Base-by-base conservation (phyloP, 1,140 invertebrate species). In the Rhizoglyphus robini region DNA sequence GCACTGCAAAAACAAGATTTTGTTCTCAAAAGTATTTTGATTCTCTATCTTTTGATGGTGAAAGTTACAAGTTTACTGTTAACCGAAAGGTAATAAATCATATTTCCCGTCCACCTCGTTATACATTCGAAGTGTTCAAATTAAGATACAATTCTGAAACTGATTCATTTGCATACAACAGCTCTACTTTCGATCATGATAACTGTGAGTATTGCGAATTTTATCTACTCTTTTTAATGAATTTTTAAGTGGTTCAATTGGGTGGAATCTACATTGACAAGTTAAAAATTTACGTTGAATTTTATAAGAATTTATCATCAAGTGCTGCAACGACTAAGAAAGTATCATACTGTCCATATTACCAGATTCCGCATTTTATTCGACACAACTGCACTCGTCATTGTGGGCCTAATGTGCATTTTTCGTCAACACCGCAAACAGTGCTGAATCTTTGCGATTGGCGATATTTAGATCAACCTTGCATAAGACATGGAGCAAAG, bases 21-120 rank as follows among this genome's bases (percentile, higher is more conserved):
- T 60, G 58, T 46, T 46, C 32, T 27, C 58, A 60, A 32, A 60
- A 60, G 13, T 60, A 34, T 46, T 60, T 60, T 34, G 58, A 60
- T 46, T 38, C 32, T 11, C 11, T 60, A n/a, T n/a, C 15, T 2
- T 60, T 23, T 32, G 29, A 60, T 60, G 58, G 58, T 2, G 8
- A 3, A 60, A 23, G 8, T n/a, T 60, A 60, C 27, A 13, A 27
- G 15, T 60, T 60, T 60, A 38, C 58, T 18, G 58, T 60, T 20
- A 60, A 34, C 29, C 32, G 58, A 32, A 3, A 27, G 3, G 27
- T 38, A 41, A 8, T 11, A 41, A 41, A 41, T 41, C 36, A 41
- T n/a, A n/a, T n/a, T n/a, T n/a, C n/a, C n/a, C n/a, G n/a, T n/a
- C n/a, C n/a, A n/a, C n/a, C n/a, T 41, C 36, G 36, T 11, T 41